Evolutionary conservation across 2,888 invertebrate species (phyloP), one percentile per base, ranked within the genome.

Genomic region (Tryphoninae sp.): DNA sequence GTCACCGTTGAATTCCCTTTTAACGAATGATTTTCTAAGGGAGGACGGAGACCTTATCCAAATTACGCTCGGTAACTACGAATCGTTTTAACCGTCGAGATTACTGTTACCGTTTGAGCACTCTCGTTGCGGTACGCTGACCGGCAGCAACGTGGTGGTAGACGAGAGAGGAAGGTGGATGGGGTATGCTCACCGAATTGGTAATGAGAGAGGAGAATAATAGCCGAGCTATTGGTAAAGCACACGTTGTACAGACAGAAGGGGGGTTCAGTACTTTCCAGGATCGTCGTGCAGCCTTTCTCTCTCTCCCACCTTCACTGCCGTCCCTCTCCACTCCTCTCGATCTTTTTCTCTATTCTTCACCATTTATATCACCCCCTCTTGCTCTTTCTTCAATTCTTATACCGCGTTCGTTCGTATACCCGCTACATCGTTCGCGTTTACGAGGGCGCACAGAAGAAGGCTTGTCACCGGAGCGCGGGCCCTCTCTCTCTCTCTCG

Each of bases 391-490:
- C 69, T 51, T 61, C 73, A 68, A 80, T 42, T 76, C 73, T 53
- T 82, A 58, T 42, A 26, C 78, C 69, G 62, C 68, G 55, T 62
- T 82, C 80, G 84, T 6, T 82, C 59, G 67, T 23, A 73, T 64
- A 55, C 42, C 26, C 26, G 74, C 13, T 23, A 23, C 67, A 51
- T 13, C 49, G 74, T 75, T 58, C 61, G 64, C 76, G 68, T 65
- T 76, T 76, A 76, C 71, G 76, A 67, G 78, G 73, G 80, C 65
- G 80, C 65, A 67, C 53, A 67, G 72, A 77, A 62, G 23, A 77
- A 62, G 87, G 84, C 88, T 88, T 89, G 89, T 89, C 89, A 89
- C 89, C 86, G 87, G 79, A 77, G 69, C n/a, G 8, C 80, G 85
- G 83, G 83, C 86, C 86, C 88, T 86, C 40, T 55, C 69, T 33